Base-by-base conservation (phyloP, 2,797 vertebrate genomes). In the Cuculus canorus region DNA sequence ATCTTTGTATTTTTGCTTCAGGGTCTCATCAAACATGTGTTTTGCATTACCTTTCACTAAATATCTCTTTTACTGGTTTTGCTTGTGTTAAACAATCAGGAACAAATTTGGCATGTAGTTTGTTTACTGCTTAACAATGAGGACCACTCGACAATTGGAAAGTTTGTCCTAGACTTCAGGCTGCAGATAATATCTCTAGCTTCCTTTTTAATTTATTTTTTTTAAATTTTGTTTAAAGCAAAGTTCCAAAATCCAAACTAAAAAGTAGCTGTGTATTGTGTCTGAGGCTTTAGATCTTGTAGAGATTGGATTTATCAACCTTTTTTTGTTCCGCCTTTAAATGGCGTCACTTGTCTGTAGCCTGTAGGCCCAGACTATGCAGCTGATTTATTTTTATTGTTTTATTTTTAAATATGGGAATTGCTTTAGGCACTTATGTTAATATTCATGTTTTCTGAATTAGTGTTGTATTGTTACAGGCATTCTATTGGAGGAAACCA, bases 331-430 rank as follows among this genome's bases (percentile, higher is more conserved):
- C 79, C 14, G 66, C 71, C 76, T 95, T 95, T 92, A 91, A 95
- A 82, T 86, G 92, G 95, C 87, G 90, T 94, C 94, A 68, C 66
- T 86, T 0, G 48, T 97, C 92, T 97, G 68, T 90, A 96, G 87
- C 91, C 96, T 93, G 78, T 89, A 92, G 94, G 84, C 69, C 47
- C 83, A 91, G 86, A 93, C 90, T 86, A 45, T 72, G 80, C 53
- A 92, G 73, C 72, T 91, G 92, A 94, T 85, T 93, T 93, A 52
- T 96, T 95, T 48, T 96, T 82, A 81, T 95, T 94, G 94, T 77
- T 93, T 95, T 94, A 86, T 85, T 95, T 97, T 96, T 96, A 94
- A 92, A 91, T 96, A 77, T 96, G 88, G 89, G 92, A 91, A 78
- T 75, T 86, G 60, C 57, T 87, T 45, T 73, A 92, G 95, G 59